Evolutionary conservation across 2,888 invertebrate genomes (phyloP).

Genomic region (Philhelius pedissequus): DNA sequence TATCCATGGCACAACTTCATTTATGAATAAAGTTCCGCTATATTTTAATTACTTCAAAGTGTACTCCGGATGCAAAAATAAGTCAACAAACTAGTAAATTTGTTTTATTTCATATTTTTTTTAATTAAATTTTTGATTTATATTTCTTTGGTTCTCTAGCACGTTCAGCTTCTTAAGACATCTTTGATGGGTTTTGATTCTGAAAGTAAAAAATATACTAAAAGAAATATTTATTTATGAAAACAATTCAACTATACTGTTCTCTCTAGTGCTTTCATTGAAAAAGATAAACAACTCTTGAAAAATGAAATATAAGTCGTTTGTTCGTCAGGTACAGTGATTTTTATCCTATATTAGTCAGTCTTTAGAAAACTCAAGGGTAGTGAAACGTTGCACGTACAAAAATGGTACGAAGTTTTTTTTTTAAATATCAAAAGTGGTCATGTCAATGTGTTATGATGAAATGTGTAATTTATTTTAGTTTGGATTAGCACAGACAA

Average conservation of each 20-base stretch:
- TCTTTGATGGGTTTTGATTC: neutral
- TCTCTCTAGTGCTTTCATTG: neutral
- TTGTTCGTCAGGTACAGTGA: neutral
- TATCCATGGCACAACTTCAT: too few relatives aligned
- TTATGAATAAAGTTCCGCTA: too few relatives aligned
- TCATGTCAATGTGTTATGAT: neutral
- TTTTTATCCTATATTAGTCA: neutral
- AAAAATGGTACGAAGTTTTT: neutral
- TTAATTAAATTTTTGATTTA: neutral
- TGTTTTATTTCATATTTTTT: neutral
- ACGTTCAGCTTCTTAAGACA: neutral
- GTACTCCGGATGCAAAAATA: neutral
- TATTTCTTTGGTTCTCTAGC: neutral
- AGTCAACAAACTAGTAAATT: neutral
- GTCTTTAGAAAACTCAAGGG: neutral
- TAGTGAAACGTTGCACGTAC: neutral
- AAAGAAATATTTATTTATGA: neutral
- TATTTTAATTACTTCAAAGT: too few relatives aligned
- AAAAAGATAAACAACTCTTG: neutral
- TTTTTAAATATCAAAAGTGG: neutral
- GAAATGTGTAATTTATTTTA: neutral
- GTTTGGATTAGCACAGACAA: neutral
- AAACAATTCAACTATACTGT: neutral
- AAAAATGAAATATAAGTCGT: neutral
- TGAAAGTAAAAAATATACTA: slow-evolving; percentile 8